Base-by-base conservation (phyloP, 1,140 invertebrate species). In the Drosophila fuyamai region DNA sequence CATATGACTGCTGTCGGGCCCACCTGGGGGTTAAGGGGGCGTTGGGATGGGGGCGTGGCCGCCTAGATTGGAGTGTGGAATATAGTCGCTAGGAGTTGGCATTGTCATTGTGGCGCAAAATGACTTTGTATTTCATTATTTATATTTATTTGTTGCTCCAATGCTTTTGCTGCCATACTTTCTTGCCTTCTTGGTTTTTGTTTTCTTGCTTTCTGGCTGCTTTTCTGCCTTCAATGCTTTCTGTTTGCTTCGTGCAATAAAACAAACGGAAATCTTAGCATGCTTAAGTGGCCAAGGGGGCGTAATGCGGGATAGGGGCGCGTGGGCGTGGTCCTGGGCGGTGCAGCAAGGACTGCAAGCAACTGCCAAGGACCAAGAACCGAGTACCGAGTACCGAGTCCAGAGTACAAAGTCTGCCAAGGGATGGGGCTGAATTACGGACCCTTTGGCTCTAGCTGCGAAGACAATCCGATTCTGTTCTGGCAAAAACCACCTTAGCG, bases 71-170 rank as follows among this genome's bases (percentile, higher is more conserved):
- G 27, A 32, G 63, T 53, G 43, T 43, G 55, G 41, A 35, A 63
- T 57, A 57, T 23, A 35, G 53, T 23, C 40, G 27, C 63, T 36
- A 18, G 38, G 27, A 66, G 78, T 71, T 72, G 40, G 9, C 77
- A 81, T 85, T 86, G 82, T 86, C 82, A 76, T 71, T 36, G 67
- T 29, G 43, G 70, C 75, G 48, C 63, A 60, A 73, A 83, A 82
- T 76, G 82, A 86, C 71, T 86, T 86, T 82, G 82, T 88, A 66
- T 79, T 86, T 63, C 79, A 86, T 85, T 86, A 86, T 86, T 82
- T 86, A 86, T 86, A 81, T 88, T 88, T 85, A 88, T 88, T 85
- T 86, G 66, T 71, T 76, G 58, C 58, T 47, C 16, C 59, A 40
- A 12, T 18, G 41, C 36, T 38, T 38, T 38, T 38, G 36, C 36